Evolutionary conservation across 2,888 invertebrate species (phyloP), one percentile per base, ranked within the genome.

Genomic region (Pardosa pseudoannulata): DNA sequence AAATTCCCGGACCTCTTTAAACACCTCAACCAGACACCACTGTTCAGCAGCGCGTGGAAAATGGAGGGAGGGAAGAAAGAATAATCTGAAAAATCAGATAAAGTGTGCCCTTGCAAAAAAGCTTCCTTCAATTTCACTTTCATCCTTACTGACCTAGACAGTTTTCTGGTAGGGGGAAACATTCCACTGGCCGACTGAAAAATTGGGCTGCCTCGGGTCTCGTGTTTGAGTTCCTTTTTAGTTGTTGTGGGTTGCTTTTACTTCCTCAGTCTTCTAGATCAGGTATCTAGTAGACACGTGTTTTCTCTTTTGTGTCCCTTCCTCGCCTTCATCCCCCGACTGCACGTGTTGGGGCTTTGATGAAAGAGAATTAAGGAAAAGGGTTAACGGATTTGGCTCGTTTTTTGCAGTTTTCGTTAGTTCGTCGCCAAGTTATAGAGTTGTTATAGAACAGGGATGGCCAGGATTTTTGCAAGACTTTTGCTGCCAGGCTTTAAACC

Each of bases 71-170:
- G n/a, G n/a, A n/a, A n/a, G n/a, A n/a, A n/a, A n/a, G n/a, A n/a
- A n/a, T n/a, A n/a, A n/a, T n/a, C n/a, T n/a, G n/a, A n/a, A n/a
- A n/a, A n/a, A n/a, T n/a, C n/a, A n/a, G n/a, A n/a, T n/a, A n/a
- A n/a, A 19, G 36, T 56, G 11, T 62, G 41, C 19, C 70, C 70
- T 70, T 79, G 62, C 23, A 29, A 64, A 36, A 65, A n/a, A n/a
- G 64, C 72, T 79, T 79, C 79, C 79, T 79, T n/a, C 19, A 32
- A 71, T 62, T 41, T 31, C 31, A 28, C 31, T 28, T 46, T 68
- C 68, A 32, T 78, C 16, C 29, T 28, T n/a, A 36, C 16, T 82
- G 82, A 82, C 82, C 82, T 82, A 82, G 75, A 82, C 82, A 27
- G 65, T n/a, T n/a, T 7, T 29, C 3, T 65, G 27, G 23, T 5